Percentiles rank a stretch among this genome's conserved stretches.
Evolutionary conservation across 2,113 vertebrate species (phyloP).

Genomic region (Psilopogon haemacephalus): DNA sequence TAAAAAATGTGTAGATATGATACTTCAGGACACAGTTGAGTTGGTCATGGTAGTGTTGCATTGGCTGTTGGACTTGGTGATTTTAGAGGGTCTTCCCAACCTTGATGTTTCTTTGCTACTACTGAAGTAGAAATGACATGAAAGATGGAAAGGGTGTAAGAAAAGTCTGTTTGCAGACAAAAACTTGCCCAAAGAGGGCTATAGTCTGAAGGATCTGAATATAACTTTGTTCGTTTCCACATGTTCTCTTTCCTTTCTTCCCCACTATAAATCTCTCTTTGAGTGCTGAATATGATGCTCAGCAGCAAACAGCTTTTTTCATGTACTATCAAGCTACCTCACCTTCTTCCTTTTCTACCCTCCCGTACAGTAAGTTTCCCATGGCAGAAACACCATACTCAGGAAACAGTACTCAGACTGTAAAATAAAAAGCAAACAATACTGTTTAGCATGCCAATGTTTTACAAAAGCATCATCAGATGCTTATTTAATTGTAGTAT

Average conservation of each 20-base stretch:
- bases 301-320: background rate
- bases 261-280: background rate
- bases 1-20: too few species aligned
- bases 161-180: background rate
- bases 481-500: background rate
- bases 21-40: too few species aligned
- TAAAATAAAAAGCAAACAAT: background rate
- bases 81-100: too few species aligned
- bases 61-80: too few species aligned
- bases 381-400: background rate
- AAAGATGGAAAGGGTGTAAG: background rate
- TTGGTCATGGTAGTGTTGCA: too few species aligned
- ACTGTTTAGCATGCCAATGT: background rate
- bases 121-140: background rate
- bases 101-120: too few species aligned
- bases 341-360: background rate
- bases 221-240: background rate
- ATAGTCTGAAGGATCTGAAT: background rate
- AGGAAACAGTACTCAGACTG: background rate
- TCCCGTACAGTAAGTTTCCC: background rate
- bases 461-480: background rate
- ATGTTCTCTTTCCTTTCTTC: background rate
- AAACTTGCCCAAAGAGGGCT: background rate
- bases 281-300: background rate
- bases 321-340: rapidly evolving